Evolutionary conservation across 2,888 invertebrate species (phyloP).

Genomic region (Cerceris ruficornis): DNA sequence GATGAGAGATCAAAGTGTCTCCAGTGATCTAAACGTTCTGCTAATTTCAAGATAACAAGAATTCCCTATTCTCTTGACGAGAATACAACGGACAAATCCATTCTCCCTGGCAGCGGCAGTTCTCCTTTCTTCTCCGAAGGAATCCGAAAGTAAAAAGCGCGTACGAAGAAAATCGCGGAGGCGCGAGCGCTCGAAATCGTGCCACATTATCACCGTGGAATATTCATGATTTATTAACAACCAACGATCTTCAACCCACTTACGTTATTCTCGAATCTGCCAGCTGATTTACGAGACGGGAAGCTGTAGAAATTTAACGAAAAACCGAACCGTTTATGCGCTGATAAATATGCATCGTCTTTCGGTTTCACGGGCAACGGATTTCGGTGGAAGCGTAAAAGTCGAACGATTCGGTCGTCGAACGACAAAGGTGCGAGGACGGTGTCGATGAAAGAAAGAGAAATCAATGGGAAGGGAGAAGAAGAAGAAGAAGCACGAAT

Average conservation of each 20-base stretch:
- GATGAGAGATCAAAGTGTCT: too few relatives aligned
- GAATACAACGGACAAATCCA: too few relatives aligned
- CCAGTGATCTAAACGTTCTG: too few relatives aligned
- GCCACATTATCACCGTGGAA: too few relatives aligned
- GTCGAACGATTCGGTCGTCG: neutral
- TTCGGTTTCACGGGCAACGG: slow-evolving; percentile 4
- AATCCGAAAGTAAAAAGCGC: slow-evolving; percentile 7
- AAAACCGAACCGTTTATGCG: slow-evolving; percentile 6
- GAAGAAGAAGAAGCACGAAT: neutral
- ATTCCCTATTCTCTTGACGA: too few relatives aligned
- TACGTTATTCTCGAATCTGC: neutral
- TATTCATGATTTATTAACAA: slow-evolving; percentile 1
- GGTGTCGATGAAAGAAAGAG: neutral
- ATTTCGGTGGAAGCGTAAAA: neutral
- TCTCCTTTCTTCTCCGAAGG: neutral
- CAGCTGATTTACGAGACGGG: neutral
- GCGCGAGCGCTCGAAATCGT: too few relatives aligned
- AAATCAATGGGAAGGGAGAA: slow-evolving; percentile 12
- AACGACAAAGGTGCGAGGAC: neutral
- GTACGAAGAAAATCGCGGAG: too few relatives aligned
- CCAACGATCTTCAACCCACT: neutral
- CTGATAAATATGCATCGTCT: slow-evolving; percentile 6
- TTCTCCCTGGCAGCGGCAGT: neutral
- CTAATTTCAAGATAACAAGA: too few relatives aligned
- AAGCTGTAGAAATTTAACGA: slow-evolving; percentile 7